Conservation (phyloP, 2,888 invertebrate species). For the Scaptomyza parva region DNA sequence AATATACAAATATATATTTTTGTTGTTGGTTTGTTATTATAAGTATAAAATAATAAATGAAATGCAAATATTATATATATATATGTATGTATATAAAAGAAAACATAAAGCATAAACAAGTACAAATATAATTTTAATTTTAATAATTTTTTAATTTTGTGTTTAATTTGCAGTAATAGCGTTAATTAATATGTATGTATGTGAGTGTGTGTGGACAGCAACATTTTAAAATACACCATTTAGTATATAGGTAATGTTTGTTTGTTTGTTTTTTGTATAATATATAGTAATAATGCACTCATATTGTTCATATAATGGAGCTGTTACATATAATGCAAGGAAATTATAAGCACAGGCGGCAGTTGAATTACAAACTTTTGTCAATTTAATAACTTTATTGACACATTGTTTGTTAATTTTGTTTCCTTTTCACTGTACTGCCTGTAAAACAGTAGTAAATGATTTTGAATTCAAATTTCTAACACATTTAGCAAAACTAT, state of each 20-base stretch:
- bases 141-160: conserved; percentile 21
- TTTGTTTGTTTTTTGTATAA: conserved; percentile 17
- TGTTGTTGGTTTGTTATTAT: conserved; percentile 24
- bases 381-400: conserved; percentile 1
- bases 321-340: conserved; percentile 34
- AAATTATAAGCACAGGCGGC: conserved; percentile 55
- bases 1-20: conserved; percentile 44
- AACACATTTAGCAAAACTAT: conserved; percentile 35
- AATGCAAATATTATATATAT: conserved; percentile 59
- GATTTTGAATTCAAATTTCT: conserved; percentile 12
- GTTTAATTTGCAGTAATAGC: conserved; percentile 46
- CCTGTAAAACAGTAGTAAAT: conserved; percentile 16
- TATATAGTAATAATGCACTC: conserved; percentile 41
- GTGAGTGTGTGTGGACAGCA: conserved; percentile 68
- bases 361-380: conserved; percentile 25
- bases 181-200: conserved; percentile 47
- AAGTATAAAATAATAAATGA: conserved; percentile 73
- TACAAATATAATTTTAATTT: conserved; percentile 54
- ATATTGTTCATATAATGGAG: conserved; percentile 17
- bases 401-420: background rate
- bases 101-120: conserved; percentile 60
- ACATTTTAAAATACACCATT: conserved; percentile 71
- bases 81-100: conserved; percentile 41
- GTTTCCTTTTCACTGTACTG: conserved; percentile 19
- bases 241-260: conserved; percentile 33